Conservation (phyloP, 2,888 invertebrate genomes). For the Cephus nigrinus region DNA sequence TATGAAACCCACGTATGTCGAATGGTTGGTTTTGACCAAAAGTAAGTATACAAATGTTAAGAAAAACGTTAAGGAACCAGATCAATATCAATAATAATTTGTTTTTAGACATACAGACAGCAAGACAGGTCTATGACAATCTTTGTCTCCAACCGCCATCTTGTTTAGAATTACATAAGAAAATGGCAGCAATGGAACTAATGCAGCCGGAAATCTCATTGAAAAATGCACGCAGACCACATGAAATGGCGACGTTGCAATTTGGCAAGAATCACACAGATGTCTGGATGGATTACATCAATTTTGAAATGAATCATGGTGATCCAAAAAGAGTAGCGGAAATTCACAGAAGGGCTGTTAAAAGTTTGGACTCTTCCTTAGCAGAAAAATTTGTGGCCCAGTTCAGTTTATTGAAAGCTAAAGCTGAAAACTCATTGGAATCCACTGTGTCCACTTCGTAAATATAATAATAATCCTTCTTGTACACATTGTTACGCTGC, state of each 20-base stretch:
- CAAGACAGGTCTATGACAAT: slow-evolving; percentile 73
- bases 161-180: slow-evolving; percentile 72
- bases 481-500: no score
- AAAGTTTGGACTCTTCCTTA: slow-evolving; percentile 69
- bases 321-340: slow-evolving; percentile 69
- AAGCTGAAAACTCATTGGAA: slow-evolving; percentile 45
- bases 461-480: no score
- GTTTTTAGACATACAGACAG: slow-evolving; percentile 67
- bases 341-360: slow-evolving; percentile 74
- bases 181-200: slow-evolving; percentile 70
- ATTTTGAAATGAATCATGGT: slow-evolving; percentile 76
- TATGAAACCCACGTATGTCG: slow-evolving; percentile 73
- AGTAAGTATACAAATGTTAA: slow-evolving; percentile 35
- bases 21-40: slow-evolving; percentile 70
- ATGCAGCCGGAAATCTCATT: slow-evolving; percentile 58
- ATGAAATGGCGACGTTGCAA: slow-evolving; percentile 73
- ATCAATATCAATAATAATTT: no score
- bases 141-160: slow-evolving; percentile 72
- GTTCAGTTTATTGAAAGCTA: slow-evolving; percentile 68
- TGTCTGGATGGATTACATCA: slow-evolving; percentile 80
- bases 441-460: not conserved
- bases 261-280: slow-evolving; percentile 75
- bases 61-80: not conserved
- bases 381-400: slow-evolving; percentile 70
- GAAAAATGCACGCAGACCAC: slow-evolving; percentile 66